Evolutionary conservation across 1,140 invertebrate species (phyloP).

Genomic region (Pissodes strobi): DNA sequence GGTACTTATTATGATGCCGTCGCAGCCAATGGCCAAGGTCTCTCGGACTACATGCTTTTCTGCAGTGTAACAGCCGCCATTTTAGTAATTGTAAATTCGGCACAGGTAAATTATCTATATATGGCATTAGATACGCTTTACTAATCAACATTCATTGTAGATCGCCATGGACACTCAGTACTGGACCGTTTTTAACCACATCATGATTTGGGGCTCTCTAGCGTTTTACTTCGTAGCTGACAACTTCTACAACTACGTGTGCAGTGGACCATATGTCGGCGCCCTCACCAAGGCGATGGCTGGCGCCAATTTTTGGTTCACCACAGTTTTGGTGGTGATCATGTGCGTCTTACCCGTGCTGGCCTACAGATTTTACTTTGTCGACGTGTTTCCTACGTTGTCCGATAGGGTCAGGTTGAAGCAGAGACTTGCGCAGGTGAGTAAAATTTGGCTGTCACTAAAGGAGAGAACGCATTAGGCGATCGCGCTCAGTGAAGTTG

Average conservation of each 20-base stretch:
- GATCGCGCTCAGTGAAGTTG: too few relatives aligned
- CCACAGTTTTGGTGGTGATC: conserved; percentile 82
- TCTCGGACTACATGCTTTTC: conserved; percentile 91
- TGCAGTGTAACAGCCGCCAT: conserved; percentile 95
- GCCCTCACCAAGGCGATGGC: conserved; percentile 83
- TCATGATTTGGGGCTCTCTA: conserved; percentile 96
- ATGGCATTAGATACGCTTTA: too few relatives aligned
- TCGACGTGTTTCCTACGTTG: conserved; percentile 86
- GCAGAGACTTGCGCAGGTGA: conserved; percentile 68
- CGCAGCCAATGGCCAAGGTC: conserved; percentile 80
- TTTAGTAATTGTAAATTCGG: conserved; percentile 93
- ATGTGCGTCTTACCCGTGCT: conserved; percentile 88
- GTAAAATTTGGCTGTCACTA: too few relatives aligned
- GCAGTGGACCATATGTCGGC: conserved; percentile 84
- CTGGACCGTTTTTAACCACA: conserved; percentile 97
- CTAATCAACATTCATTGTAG: too few relatives aligned
- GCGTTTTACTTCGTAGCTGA: conserved; percentile 92
- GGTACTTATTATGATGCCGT: conserved; percentile 90
- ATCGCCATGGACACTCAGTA: conserved; percentile 97
- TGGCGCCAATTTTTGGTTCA: conserved; percentile 96
- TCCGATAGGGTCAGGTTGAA: conserved; percentile 89
- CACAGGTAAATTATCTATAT: conserved; percentile 82
- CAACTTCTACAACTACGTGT: conserved; percentile 87
- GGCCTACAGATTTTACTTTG: conserved; percentile 91
- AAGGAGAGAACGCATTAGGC: too few relatives aligned